Base-by-base conservation (phyloP, 2,888 invertebrate species). In the Asteroscopus sphinx region DNA sequence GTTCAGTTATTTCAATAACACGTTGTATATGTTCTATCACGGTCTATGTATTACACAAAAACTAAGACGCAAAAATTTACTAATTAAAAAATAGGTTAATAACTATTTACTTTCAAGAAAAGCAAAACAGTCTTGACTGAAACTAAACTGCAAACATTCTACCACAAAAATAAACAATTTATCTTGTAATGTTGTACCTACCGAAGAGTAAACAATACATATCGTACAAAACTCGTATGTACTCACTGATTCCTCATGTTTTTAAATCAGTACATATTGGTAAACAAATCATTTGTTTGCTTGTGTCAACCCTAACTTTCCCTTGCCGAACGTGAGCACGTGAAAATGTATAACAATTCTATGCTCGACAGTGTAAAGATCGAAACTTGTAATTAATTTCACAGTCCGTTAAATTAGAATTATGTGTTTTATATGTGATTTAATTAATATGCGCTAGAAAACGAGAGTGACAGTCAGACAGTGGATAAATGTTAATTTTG, bases 321-420 rank as follows among this genome's bases (percentile, higher is more conserved):
- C 39, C 36, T 52, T 42, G 35, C 33, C 52, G 51, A 44, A 44
- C 30, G 37, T 46, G 36, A 53, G 47, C 41, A 48, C 51, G 57
- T 64, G 65, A 49, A 65, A 76, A 72, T 74, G 60, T 61, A 55
- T 61, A n/a, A 67, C 58, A 55, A 63, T 72, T 80, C 80, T 74
- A 77, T 74, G 76, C 76, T 55, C 53, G 56, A 40, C 65, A 73
- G 76, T 79, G 68, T 80, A 57, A 76, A 82, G 57, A 80, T 73
- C 61, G 80, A 81, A 72, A 80, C 56, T 67, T 65, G 70, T 66
- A 66, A 75, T 70, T 17, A 64, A 72, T 76, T 82, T 85, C 77
- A 73, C 80, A 82, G 60, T 82, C 77, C 28, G 68, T 56, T 58
- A 41, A 51, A 53, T 52, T 46, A 36, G 55, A 69, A 61, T 51